These are phyloP conservation scores for Apteryx owenii DNA, from an alignment of 2,113 vertebrate genomes.

Conservation along the genomic window DNA sequence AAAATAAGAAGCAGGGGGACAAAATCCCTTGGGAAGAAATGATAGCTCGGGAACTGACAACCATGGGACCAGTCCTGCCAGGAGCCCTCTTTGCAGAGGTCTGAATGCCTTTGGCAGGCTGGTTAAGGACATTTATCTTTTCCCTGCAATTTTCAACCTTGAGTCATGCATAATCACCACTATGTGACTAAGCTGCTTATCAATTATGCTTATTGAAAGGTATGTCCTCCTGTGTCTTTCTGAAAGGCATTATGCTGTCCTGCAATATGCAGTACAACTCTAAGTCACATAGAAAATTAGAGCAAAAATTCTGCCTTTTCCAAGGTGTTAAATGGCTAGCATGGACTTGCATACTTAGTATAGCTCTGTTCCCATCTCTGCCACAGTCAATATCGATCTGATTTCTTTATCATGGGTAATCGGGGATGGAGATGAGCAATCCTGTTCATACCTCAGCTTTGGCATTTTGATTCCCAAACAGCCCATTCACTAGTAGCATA, in stretches of 20 bases:
- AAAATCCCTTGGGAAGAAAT: not conserved
- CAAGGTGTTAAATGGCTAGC: not conserved
- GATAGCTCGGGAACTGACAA: not conserved
- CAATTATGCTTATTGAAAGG: not conserved
- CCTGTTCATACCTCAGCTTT: conserved; percentile 46
- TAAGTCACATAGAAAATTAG: not conserved
- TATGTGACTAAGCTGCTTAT: not conserved
- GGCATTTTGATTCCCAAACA: conserved; percentile 71
- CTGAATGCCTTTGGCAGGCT: not conserved
- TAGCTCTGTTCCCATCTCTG: not conserved
- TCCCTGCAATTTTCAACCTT: not conserved
- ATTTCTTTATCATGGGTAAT: conserved; percentile 23
- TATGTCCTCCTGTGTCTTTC: not conserved
- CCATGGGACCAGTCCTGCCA: not conserved
- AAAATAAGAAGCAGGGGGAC: not conserved
- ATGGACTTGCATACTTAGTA: not conserved
- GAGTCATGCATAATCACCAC: not conserved
- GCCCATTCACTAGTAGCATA: conserved; percentile 62
- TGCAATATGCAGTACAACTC: not conserved
- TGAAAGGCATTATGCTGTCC: not conserved
- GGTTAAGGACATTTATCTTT: not conserved
- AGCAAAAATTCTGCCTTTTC: not conserved
- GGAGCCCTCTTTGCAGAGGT: not conserved
- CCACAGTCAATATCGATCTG: conserved; percentile 35
- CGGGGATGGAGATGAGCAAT: conserved; percentile 51